Evolutionary conservation across 2,113 vertebrate species (phyloP).

Genomic region (Monarcha castaneiventris): DNA sequence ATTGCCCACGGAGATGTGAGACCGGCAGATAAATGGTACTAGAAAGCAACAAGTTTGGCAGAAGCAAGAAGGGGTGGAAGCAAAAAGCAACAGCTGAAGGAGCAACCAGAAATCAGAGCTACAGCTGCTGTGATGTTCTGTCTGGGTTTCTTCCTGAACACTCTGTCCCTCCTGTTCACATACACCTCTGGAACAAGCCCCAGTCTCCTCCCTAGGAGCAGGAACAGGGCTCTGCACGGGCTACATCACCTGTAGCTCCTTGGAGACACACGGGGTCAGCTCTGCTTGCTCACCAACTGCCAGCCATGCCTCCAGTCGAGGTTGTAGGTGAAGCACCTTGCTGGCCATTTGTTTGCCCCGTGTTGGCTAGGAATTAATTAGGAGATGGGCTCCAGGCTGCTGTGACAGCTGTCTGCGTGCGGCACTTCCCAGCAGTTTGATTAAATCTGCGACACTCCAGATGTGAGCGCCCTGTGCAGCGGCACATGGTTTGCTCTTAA

Average conservation of each 20-base stretch:
- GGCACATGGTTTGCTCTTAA: slow-evolving; percentile 37
- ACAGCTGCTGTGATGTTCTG: fast-evolving
- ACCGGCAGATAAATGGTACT: neutral
- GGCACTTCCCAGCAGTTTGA: slow-evolving; percentile 66
- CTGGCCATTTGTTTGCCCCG: slow-evolving; percentile 50
- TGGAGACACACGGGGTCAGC: neutral
- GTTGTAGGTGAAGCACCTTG: neutral
- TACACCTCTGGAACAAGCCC: neutral
- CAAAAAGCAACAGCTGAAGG: neutral
- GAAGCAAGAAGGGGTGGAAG: neutral
- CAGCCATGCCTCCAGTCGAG: fast-evolving
- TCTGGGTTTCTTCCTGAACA: neutral
- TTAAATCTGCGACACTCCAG: slow-evolving; percentile 67
- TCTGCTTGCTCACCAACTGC: fast-evolving
- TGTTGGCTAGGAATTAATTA: slow-evolving; percentile 44
- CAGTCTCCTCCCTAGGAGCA: neutral
- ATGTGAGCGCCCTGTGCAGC: slow-evolving; percentile 37
- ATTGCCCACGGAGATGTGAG: fast-evolving
- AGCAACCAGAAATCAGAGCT: neutral
- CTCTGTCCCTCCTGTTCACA: neutral
- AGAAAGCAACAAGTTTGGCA: neutral
- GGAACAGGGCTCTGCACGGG: neutral
- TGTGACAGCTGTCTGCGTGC: slow-evolving; percentile 60
- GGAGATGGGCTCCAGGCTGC: slow-evolving; percentile 33
- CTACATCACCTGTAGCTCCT: neutral